Evolutionary conservation across 1,140 invertebrate genomes (phyloP), one percentile per base, ranked within the genome.

Genomic region (Drosophila setifemur): DNA sequence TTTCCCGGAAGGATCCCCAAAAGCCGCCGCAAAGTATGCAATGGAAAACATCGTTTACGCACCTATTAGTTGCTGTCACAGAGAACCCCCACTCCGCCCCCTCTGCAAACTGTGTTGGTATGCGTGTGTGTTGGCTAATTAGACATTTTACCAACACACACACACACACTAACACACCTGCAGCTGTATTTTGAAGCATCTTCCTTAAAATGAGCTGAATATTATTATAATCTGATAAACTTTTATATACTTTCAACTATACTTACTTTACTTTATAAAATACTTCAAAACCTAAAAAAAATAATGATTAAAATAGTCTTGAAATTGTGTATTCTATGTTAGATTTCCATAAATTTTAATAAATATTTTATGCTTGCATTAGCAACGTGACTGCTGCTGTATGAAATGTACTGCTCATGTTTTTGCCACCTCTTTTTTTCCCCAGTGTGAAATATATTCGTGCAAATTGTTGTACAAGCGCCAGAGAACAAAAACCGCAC

Each of bases 1-100:
- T 52, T 28, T 35, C 8, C 52, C 9, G 25, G 18, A 47, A 47
- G 21, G 31, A 47, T 33, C 21, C n/a, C 19, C 42, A 31, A 16
- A 26, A 44, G 29, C 18, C 28, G 21, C 69, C 69, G 33, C 69
- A 70, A 69, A 76, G 63, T 73, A 64, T 73, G 68, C 78, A 71
- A 49, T 49, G 50, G 21, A 68, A 68, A 61, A 11, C 50, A 39
- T 49, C 55, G 53, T 57, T 74, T 50, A 70, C 45, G 37, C 53
- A 69, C 28, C 47, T 52, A 60, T 31, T 58, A 42, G 28, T 23
- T 26, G 11, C 40, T 39, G 40, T 44, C 23, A 19, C 44, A 11
- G 33, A 19, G 53, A 47, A 28, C 42, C 28, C 21, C 9, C 33
- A 18, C 26, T 37, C 16, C n/a, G n/a, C n/a, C n/a, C n/a, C n/a